Evolutionary conservation across 2,888 invertebrate genomes (phyloP), one percentile per base, ranked within the genome.

Genomic region (Asteroscopus sphinx): DNA sequence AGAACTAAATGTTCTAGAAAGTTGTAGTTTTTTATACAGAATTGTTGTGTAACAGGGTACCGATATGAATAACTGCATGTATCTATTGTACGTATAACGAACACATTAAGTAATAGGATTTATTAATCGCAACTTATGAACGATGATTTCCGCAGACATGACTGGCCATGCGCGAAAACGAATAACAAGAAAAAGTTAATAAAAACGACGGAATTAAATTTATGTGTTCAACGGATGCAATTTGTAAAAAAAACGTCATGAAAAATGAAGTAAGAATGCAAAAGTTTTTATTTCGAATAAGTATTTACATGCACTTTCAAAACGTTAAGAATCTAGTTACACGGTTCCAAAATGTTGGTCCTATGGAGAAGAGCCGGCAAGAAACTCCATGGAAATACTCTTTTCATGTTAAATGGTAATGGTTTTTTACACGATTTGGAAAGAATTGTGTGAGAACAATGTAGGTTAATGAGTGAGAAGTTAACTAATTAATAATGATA

Each of bases 41-140:
- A 75, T 62, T 54, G 69, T 73, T 75, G 72, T 77, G 69, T 80
- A 76, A 86, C 88, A 88, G 88, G 88, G 88, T 89, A 87, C 79
- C 65, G 74, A 67, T 70, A 65, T 68, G 73, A 55, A 69, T 73
- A 48, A 69, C 55, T 58, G 59, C 68, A 56, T 77, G 67, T 64
- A 47, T 55, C 60, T 57, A 25, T 58, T 66, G 39, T 68, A 63
- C 63, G 63, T 69, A 54, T 70, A 60, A 55, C 45, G 52, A 63
- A 60, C 35, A 55, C 51, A 46, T 54, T 59, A 35, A 16, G n/a
- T 36, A 59, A 35, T 46, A 47, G 26, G 45, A 67, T 53, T 57
- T 55, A 42, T 64, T 37, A 62, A 13, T 46, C 28, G 17, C 33
- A 36, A 28, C n/a, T 37, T 26, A 32, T 49, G 36, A 52, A 41